phyloP scores from a whole-genome alignment of 92 coral and sea anemone species.

The Parazoanthus atlanticus region DNA sequence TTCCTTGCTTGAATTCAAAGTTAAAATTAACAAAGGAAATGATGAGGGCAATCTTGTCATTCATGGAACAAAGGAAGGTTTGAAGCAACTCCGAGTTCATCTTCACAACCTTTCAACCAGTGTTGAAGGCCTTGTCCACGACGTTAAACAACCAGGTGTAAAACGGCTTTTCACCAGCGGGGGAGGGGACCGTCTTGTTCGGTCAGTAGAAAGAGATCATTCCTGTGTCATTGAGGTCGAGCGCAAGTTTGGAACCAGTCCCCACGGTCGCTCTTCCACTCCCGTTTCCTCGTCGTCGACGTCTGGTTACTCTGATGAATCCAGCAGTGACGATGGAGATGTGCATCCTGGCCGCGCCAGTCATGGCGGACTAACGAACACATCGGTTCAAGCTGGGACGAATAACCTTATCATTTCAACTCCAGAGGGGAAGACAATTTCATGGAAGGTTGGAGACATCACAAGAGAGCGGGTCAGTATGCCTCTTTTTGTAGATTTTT shows the following conservation, averaged over 20 bases:
- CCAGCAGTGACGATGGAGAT: constrained; percentile 39
- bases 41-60: constrained; percentile 51
- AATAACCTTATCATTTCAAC: constrained; percentile 35
- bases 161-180: constrained; percentile 53
- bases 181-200: constrained; percentile 61
- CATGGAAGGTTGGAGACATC: constrained; percentile 84
- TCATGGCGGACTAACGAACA: background rate
- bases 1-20: constrained; percentile 50
- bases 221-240: constrained; percentile 60
- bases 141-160: constrained; percentile 70
- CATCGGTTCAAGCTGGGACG: background rate
- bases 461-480: constrained; percentile 65
- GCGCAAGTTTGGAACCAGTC: background rate
- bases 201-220: constrained; percentile 67
- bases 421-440: constrained; percentile 54
- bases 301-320: constrained; percentile 4
- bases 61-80: constrained; percentile 75
- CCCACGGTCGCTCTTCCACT: background rate
- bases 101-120: constrained; percentile 37
- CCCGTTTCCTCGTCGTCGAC: background rate
- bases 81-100: background rate
- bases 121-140: constrained; percentile 24
- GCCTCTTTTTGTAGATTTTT: no score
- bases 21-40: constrained; percentile 52
- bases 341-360: background rate